These are phyloP conservation scores for Lepidochrysops patricia DNA, from an alignment of 2,888 invertebrate genomes.

Conservation along the genomic window DNA sequence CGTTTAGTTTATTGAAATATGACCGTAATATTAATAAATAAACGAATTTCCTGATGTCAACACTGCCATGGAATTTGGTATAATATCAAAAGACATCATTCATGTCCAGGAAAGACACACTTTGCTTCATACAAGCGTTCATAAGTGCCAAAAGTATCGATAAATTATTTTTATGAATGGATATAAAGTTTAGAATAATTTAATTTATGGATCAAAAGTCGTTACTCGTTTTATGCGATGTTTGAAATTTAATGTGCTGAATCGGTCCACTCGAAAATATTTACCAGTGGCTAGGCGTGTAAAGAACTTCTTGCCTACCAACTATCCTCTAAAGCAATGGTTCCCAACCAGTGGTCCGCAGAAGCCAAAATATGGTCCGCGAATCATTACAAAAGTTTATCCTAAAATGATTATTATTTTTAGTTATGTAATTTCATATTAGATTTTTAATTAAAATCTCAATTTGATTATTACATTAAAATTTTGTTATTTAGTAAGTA, in stretches of 20 bases:
- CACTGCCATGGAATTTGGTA: background rate
- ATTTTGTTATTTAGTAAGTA: too few species aligned
- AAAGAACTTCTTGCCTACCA: too few species aligned
- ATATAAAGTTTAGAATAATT: background rate
- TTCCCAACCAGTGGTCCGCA: too few species aligned
- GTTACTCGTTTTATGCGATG: background rate
- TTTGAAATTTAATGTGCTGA: background rate
- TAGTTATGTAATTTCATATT: too few species aligned
- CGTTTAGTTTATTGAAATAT: background rate
- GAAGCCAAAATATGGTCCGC: too few species aligned
- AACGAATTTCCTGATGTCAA: background rate
- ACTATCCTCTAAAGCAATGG: too few species aligned
- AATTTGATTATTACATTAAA: too few species aligned
- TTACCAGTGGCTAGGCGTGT: background rate
- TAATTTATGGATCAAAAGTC: background rate
- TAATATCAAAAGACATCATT: background rate
- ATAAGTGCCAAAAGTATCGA: background rate
- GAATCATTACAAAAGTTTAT: too few species aligned
- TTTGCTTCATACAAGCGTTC: background rate
- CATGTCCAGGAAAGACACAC: background rate
- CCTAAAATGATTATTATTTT: too few species aligned
- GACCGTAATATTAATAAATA: background rate
- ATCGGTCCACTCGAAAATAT: background rate
- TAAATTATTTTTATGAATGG: constrained; percentile 1
- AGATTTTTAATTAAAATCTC: too few species aligned